Evolutionary conservation across 1,140 invertebrate genomes (phyloP).

Genomic region (Coboldia fuscipes): DNA sequence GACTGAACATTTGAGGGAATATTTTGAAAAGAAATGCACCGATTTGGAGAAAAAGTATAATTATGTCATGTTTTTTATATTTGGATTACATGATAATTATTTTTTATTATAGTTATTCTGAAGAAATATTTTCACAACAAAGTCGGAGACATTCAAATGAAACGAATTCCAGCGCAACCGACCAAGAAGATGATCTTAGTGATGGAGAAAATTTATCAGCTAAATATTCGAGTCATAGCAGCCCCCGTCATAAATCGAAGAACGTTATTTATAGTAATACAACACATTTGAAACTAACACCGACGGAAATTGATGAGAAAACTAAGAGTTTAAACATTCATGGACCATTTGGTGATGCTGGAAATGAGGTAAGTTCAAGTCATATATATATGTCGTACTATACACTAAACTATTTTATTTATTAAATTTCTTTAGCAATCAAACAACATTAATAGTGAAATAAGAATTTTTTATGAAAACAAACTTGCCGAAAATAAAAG

Average conservation of each 20-base stretch:
- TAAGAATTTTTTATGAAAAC: slow-evolving; percentile 14
- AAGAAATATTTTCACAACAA: slow-evolving; percentile 46
- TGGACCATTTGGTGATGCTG: slow-evolving; percentile 6
- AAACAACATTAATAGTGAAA: slow-evolving; percentile 6
- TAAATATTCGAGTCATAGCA: slow-evolving; percentile 9
- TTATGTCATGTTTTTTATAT: slow-evolving; percentile 3
- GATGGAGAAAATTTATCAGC: slow-evolving; percentile 4
- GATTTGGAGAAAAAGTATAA: slow-evolving; percentile 49
- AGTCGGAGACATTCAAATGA: slow-evolving; percentile 21
- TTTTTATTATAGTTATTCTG: slow-evolving; percentile 28
- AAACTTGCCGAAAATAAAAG: slow-evolving; percentile 14
- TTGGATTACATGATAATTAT: slow-evolving; percentile 2
- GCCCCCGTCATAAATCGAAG: slow-evolving; percentile 13
- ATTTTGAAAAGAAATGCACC: slow-evolving; percentile 54
- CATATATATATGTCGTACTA: no score
- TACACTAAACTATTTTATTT: neutral
- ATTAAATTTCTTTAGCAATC: slow-evolving; percentile 7
- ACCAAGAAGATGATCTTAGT: slow-evolving; percentile 12
- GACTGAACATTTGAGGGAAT: slow-evolving; percentile 51
- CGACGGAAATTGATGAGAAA: slow-evolving; percentile 5
- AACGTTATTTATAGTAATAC: slow-evolving; percentile 15
- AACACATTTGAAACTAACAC: slow-evolving; percentile 17
- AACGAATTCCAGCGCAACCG: slow-evolving; percentile 12
- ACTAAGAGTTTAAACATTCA: neutral
- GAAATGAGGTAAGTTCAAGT: neutral